A percentile compares a stretch with the other conserved stretches of the same genome.
phyloP scores from a whole-genome alignment of 2,113 vertebrate species.

The Strigops habroptila region DNA sequence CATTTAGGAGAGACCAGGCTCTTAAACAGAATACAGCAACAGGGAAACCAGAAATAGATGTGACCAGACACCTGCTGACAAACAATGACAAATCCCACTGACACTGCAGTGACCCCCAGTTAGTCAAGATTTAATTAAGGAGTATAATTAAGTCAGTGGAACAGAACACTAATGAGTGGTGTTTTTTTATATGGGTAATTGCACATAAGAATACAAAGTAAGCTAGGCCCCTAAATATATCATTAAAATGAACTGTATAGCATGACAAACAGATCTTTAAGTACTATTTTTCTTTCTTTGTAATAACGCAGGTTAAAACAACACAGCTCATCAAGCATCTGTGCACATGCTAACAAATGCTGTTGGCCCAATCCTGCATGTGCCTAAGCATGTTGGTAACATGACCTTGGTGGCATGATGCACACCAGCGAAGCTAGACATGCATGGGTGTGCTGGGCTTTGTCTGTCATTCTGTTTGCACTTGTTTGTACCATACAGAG shows the following conservation, averaged over 20 bases:
- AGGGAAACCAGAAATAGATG: slow-evolving; percentile 88
- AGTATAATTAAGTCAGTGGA: slow-evolving; percentile 85
- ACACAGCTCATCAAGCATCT: not conserved
- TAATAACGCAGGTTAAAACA: not conserved
- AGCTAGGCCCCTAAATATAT: slow-evolving; percentile 55
- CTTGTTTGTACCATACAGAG: slow-evolving; percentile 16
- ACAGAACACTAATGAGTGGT: slow-evolving; percentile 81
- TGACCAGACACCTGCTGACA: slow-evolving; percentile 89
- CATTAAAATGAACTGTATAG: slow-evolving; percentile 65
- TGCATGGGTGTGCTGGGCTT: not conserved
- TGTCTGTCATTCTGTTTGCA: not conserved
- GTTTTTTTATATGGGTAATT: slow-evolving; percentile 74
- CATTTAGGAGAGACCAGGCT: not conserved
- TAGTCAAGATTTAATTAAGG: slow-evolving; percentile 86
- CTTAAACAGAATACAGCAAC: slow-evolving; percentile 78
- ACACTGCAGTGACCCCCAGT: slow-evolving; percentile 81
- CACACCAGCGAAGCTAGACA: rapidly evolving
- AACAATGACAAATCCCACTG: slow-evolving; percentile 81
- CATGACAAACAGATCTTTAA: slow-evolving; percentile 35
- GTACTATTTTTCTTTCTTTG: not conserved
- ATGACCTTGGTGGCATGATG: not conserved
- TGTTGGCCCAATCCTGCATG: not conserved
- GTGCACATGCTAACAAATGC: not conserved
- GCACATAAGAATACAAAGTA: slow-evolving; percentile 73
- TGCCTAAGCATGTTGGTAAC: not conserved